A percentile compares a stretch with the other conserved stretches of the same genome.
Evolutionary conservation across 2,113 vertebrate species (phyloP).

Genomic region (Mustela nigripes): DNA sequence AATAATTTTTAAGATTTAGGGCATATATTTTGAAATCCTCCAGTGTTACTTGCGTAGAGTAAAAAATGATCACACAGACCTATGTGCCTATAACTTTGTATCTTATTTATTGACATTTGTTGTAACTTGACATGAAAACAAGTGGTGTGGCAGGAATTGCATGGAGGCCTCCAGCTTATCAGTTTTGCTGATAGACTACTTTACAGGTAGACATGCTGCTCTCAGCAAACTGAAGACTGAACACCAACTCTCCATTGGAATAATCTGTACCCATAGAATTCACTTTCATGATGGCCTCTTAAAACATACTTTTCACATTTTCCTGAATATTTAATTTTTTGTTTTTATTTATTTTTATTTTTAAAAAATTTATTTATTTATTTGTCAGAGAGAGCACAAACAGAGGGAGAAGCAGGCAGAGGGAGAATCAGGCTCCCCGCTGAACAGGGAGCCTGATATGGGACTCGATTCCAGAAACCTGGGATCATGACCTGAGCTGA

Average conservation of each 20-base stretch:
- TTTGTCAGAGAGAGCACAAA: too few relatives aligned
- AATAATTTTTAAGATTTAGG: constrained; percentile 7
- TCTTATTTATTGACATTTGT: constrained; percentile 7
- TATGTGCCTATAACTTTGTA: neutral
- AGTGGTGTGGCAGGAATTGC: neutral
- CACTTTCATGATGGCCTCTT: neutral
- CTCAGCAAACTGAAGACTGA: neutral
- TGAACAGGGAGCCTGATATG: too few relatives aligned
- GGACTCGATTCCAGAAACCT: too few relatives aligned
- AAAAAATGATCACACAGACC: neutral
- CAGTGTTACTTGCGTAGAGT: neutral
- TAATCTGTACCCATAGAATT: neutral
- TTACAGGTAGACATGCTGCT: neutral
- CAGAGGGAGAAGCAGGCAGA: too few relatives aligned
- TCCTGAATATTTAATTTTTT: constrained; percentile 14
- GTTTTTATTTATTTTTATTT: too few relatives aligned
- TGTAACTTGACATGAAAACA: neutral
- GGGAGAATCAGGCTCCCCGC: too few relatives aligned
- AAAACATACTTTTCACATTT: neutral
- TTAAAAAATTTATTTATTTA: too few relatives aligned
- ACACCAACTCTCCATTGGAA: neutral
- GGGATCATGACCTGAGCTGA: too few relatives aligned
- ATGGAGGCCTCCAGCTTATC: neutral
- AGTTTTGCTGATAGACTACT: neutral
- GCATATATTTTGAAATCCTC: constrained; percentile 23